Conservation (phyloP, 2,797 vertebrate genomes). For the Triplophysa bombifrons region DNA sequence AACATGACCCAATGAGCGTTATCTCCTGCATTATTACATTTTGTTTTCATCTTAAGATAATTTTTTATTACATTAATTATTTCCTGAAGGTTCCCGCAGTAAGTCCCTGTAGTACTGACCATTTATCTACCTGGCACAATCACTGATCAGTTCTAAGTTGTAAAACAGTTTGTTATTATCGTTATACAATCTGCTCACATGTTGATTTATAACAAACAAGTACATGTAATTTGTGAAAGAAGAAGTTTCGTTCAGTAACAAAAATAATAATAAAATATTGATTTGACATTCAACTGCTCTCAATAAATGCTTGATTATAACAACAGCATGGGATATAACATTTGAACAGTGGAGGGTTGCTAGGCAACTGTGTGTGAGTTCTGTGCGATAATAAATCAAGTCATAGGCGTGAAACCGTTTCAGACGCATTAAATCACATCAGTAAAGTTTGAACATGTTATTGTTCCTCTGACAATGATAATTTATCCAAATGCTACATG, state of each 20-base stretch:
- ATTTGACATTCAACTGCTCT: slow-evolving; percentile 34
- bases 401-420: slow-evolving; percentile 31
- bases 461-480: slow-evolving; percentile 50
- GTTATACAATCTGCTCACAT: slow-evolving; percentile 6
- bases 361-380: slow-evolving; percentile 72
- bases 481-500: slow-evolving; percentile 50
- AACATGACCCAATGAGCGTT: not conserved
- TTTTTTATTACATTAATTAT: not conserved
- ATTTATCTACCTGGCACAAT: slow-evolving; percentile 3
- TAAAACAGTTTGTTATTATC: not conserved
- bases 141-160: not conserved
- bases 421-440: slow-evolving; percentile 46
- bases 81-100: not conserved
- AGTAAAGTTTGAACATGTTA: slow-evolving; percentile 43
- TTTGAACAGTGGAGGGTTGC: slow-evolving; percentile 68
- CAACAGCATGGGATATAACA: slow-evolving; percentile 53
- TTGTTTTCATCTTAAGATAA: not conserved
- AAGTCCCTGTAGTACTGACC: not conserved
- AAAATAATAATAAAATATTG: slow-evolving; percentile 3
- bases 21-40: not conserved
- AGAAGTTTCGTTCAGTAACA: not conserved
- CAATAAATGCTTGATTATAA: slow-evolving; percentile 37
- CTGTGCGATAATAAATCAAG: slow-evolving; percentile 62
- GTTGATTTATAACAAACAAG: slow-evolving; percentile 1
- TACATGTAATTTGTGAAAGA: slow-evolving; percentile 14